These are phyloP conservation scores for Sebastiscus albofasciatus DNA, from an alignment of 2,797 vertebrate genomes.

Conservation along the genomic window DNA sequence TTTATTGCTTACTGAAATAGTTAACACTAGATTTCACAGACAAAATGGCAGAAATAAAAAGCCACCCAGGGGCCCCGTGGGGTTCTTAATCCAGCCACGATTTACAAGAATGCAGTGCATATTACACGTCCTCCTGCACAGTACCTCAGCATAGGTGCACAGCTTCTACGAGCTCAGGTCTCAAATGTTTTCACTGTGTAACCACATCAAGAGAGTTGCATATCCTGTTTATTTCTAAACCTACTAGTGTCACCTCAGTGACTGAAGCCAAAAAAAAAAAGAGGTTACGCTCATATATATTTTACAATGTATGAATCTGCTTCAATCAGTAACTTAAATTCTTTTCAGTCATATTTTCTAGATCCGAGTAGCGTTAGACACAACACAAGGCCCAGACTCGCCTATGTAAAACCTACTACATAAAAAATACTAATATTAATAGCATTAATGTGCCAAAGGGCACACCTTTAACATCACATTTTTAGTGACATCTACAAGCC, in stretches of 20 bases:
- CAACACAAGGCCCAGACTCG: background rate
- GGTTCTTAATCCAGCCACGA: slow-evolving; percentile 1
- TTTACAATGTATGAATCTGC: background rate
- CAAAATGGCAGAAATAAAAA: background rate
- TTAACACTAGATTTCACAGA: background rate
- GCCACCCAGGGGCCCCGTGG: background rate
- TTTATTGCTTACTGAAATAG: background rate
- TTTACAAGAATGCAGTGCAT: slow-evolving; percentile 18
- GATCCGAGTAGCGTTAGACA: background rate
- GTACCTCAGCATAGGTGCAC: slow-evolving; percentile 11
- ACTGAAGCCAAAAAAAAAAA: slow-evolving; percentile 2
- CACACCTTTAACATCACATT: background rate
- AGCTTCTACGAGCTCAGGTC: slow-evolving; percentile 22
- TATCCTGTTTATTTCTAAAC: slow-evolving; percentile 75
- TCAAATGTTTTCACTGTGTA: slow-evolving; percentile 49
- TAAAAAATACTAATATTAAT: background rate
- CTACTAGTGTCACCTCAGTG: slow-evolving; percentile 59
- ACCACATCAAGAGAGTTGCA: slow-evolving; percentile 72
- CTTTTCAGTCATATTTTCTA: background rate
- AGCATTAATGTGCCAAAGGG: background rate
- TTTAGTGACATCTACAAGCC: background rate
- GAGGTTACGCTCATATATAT: background rate
- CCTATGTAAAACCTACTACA: background rate
- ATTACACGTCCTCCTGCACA: slow-evolving; percentile 15
- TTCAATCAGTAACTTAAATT: background rate